Evolutionary conservation across 2,888 invertebrate species (phyloP).

Genomic region (Melanotus villosus): DNA sequence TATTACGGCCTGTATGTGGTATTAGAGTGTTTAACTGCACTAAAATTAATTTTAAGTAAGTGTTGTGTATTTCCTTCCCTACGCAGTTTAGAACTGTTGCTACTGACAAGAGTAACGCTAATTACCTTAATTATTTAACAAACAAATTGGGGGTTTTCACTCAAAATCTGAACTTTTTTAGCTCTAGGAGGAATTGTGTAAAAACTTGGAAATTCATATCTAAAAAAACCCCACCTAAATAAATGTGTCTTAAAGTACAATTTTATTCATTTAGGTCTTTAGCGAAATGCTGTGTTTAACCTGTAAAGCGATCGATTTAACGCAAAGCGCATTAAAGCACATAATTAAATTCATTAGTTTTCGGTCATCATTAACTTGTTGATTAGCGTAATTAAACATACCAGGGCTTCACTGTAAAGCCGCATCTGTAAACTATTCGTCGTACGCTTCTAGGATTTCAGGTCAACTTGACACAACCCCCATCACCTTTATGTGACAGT

Average conservation of each 20-base stretch:
- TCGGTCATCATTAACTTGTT: slow-evolving; percentile 17
- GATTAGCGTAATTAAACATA: slow-evolving; percentile 28
- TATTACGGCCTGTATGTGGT: not conserved
- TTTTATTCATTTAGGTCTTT: no score
- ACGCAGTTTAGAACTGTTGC: no score
- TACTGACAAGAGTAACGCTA: no score
- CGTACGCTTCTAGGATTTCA: not conserved
- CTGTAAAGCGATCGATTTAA: not conserved
- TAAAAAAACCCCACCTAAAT: no score
- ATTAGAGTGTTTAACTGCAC: not conserved
- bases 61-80: no score
- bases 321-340: slow-evolving; percentile 1
- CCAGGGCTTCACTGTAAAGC: slow-evolving; percentile 11
- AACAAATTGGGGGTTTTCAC: no score
- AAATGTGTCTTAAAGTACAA: no score
- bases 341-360: slow-evolving; percentile 24
- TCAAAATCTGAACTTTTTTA: no score
- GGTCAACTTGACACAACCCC: slow-evolving; percentile 5
- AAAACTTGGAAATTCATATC: no score
- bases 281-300: no score
- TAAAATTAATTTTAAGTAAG: not conserved
- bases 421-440: slow-evolving; percentile 16
- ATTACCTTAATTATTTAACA: no score
- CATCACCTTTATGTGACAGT: slow-evolving; percentile 16
- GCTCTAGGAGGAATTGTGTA: no score